Evolutionary conservation across 1,140 invertebrate species (phyloP), one percentile per base, ranked within the genome.

Genomic region (Oryctes rhinoceros): DNA sequence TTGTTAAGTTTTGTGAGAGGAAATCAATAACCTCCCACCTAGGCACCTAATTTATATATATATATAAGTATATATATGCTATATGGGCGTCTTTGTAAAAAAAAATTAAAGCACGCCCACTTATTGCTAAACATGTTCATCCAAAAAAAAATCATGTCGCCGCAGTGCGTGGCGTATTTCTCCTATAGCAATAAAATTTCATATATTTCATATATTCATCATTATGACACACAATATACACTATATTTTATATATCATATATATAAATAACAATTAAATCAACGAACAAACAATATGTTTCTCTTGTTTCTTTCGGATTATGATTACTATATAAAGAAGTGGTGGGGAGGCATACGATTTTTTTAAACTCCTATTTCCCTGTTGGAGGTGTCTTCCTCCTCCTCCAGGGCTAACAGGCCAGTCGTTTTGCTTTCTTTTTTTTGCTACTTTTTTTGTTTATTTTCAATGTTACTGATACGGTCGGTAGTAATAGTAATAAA

Each of bases 101-200:
- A 67, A 84, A 82, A 81, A 48, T 53, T 53, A 15, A 82, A 48
- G 81, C 77, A 82, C 83, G 82, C 82, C 82, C 85, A 85, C 82
- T 86, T 86, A 85, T 86, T 86, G 85, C 85, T 86, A 86, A 85
- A 84, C 79, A 83, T 83, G 82, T 86, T 82, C 49, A 81, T 53
- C 49, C 9, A 53, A 53, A 53, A 48, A 48, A 53, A 83, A 82
- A 85, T 81, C 82, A 82, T 83, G 81, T 83, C 82, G 80, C 82
- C 11, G 10, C 81, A 85, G 81, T 18, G 20, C 80, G 80, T 78
- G 77, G 80, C 53, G 81, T 80, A 79, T 83, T 76, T 74, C 15
- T 15, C 24, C 13, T 74, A 74, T 35, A 15, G 20, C 37, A 35
- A 74, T 44, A 76, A 44, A n/a, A 18, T 53, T 71, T 71, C 13